These are phyloP conservation scores for Cheilosia pagana DNA, from an alignment of 2,888 invertebrate species.

Conservation along the genomic window DNA sequence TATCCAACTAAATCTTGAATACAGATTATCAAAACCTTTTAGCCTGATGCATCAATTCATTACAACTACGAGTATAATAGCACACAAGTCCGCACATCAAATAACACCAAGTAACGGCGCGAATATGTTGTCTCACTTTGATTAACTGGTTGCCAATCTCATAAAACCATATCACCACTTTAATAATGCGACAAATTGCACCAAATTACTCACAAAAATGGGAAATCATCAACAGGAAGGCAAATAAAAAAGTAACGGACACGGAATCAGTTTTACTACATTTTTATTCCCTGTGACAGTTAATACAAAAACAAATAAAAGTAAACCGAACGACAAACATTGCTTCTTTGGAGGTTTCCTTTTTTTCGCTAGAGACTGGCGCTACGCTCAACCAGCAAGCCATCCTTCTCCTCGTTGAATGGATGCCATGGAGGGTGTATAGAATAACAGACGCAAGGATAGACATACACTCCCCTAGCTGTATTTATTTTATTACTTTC, in stretches of 20 bases:
- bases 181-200: slow-evolving; percentile 52
- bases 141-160: slow-evolving; percentile 26
- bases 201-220: slow-evolving; percentile 40
- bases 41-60: too few relatives aligned
- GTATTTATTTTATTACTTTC: slow-evolving; percentile 73
- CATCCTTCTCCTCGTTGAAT: slow-evolving; percentile 19
- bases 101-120: neutral
- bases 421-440: slow-evolving; percentile 12
- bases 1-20: too few relatives aligned
- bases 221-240: slow-evolving; percentile 45
- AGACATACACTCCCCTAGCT: slow-evolving; percentile 50
- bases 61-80: too few relatives aligned
- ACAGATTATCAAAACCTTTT: too few relatives aligned
- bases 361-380: slow-evolving; percentile 14
- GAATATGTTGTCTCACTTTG: slow-evolving; percentile 11
- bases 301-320: slow-evolving; percentile 60
- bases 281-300: slow-evolving; percentile 66
- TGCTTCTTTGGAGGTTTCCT: neutral
- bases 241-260: slow-evolving; percentile 23
- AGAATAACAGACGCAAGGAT: slow-evolving; percentile 37
- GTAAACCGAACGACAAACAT: slow-evolving; percentile 50
- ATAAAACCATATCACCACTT: slow-evolving; percentile 42
- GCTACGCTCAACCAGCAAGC: neutral
- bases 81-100: too few relatives aligned
- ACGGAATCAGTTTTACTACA: slow-evolving; percentile 68